Base-by-base conservation (phyloP, 2,888 invertebrate genomes). In the Patella depressa region DNA sequence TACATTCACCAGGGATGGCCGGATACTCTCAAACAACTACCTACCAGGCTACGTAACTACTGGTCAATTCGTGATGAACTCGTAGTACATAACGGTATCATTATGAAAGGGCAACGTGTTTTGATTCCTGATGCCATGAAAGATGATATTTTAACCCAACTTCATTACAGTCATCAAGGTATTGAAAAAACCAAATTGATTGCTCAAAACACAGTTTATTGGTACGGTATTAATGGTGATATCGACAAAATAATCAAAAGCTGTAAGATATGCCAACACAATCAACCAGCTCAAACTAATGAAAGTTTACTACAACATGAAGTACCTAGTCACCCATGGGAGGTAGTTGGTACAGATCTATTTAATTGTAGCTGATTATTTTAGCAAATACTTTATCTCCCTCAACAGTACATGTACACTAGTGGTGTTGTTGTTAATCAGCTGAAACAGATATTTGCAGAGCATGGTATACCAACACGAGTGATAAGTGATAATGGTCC, bases 101-200 rank as follows among this genome's bases (percentile, higher is more conserved):
- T 81, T n/a, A 57, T 80, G 34, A 82, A 80, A 70, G 80, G 78
- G 53, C 29, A 72, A 59, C 70, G 65, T 57, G 34, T 34, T 34
- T 34, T 34, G 34, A 34, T 34, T 34, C 34, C 34, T 34, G 34
- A 34, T 34, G 34, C 34, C 2, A 34, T 74, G 11, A 76, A 77
- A 29, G 24, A 73, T 12, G 59, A 74, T 45, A 76, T 80, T 5
- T 69, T 81, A 12, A n/a, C 71, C 4, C 75, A 81, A 54, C 57
- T 81, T 24, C 80, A 82, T 53, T 54, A 75, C 24, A 65, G 73
- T 17, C 78, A 80, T 69, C 73, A 78, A 72, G 78, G 76, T 24
- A 76, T 73, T 15, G 78, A 78, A 24, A 81, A 82, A 65, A 76
- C 78, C 57, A 55, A 70, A 9, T 77, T 81, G 15, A 65, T 71